These are phyloP conservation scores for Cantharis lateralis DNA, from an alignment of 2,888 invertebrate genomes.

Conservation along the genomic window DNA sequence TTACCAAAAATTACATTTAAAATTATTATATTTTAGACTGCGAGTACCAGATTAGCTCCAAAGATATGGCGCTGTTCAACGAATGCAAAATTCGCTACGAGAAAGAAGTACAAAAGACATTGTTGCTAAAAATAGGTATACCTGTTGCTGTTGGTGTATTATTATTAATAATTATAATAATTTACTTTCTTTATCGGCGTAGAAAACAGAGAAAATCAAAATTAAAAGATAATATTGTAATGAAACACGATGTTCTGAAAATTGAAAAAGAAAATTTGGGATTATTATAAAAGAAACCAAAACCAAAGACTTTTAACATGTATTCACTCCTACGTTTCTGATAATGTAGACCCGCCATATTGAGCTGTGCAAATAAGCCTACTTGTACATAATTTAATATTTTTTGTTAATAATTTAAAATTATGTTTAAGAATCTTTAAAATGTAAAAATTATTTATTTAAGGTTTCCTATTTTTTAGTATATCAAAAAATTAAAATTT, in stretches of 20 bases:
- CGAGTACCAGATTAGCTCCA: conserved; percentile 10
- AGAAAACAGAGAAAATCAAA: conserved; percentile 15
- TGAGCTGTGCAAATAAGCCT: not conserved
- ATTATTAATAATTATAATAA: conserved; percentile 3
- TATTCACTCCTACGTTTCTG: not conserved
- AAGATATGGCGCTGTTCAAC: conserved; percentile 6
- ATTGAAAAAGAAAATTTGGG: conserved; percentile 14
- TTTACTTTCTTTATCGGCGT: conserved; percentile 16
- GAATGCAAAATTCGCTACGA: conserved; percentile 6
- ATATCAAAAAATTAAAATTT: not conserved
- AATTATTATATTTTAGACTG: conserved; percentile 13
- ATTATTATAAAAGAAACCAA: conserved; percentile 9
- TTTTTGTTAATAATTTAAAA: not conserved
- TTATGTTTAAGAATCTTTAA: not conserved
- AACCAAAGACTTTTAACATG: not conserved
- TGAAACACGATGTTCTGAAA: not conserved
- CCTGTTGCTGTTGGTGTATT: not conserved
- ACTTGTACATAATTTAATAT: not conserved
- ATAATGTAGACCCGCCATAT: not conserved
- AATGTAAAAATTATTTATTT: not conserved
- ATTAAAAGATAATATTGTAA: not conserved
- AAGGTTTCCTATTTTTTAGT: not conserved
- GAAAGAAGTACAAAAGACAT: conserved; percentile 4
- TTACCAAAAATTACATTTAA: not conserved
- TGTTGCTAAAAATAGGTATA: conserved; percentile 13